Conservation (phyloP, 2,888 invertebrate species). For the Tetropium fuscum region DNA sequence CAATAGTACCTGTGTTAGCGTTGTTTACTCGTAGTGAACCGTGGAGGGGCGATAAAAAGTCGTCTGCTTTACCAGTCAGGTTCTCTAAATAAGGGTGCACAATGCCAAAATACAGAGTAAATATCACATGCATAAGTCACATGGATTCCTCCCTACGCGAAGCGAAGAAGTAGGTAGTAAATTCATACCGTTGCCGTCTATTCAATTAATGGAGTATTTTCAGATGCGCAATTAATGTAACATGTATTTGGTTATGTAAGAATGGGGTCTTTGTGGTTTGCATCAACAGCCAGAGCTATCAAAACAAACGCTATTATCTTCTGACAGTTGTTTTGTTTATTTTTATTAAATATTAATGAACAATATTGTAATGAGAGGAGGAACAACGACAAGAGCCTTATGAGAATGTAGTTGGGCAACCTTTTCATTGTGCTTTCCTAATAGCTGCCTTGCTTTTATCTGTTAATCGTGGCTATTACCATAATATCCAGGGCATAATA, state of each 20-base stretch:
- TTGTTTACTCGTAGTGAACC: constrained; percentile 17
- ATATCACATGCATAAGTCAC: constrained; percentile 50
- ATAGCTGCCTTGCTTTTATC: background rate
- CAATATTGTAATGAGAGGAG: constrained; percentile 3
- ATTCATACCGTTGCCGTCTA: background rate
- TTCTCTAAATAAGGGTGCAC: constrained; percentile 57
- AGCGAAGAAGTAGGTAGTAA: background rate
- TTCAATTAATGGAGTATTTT: background rate
- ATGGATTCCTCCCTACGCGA: constrained; percentile 24
- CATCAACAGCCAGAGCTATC: background rate
- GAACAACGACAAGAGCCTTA: background rate
- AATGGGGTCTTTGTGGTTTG: background rate
- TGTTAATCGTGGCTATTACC: background rate
- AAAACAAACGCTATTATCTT: background rate
- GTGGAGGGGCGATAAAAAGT: constrained; percentile 57
- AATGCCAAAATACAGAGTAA: constrained; percentile 52
- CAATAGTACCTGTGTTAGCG: constrained; percentile 49
- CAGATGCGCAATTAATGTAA: no score
- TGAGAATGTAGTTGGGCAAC: background rate
- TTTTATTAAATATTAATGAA: constrained; percentile 9
- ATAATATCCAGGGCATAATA: background rate
- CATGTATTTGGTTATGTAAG: no score
- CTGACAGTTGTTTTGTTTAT: constrained; percentile 11
- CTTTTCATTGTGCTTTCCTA: background rate
- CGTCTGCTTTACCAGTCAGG: constrained; percentile 57